Conservation (phyloP, 92 coral and sea anemone genomes). For the Zoanthus sansibaricus region DNA sequence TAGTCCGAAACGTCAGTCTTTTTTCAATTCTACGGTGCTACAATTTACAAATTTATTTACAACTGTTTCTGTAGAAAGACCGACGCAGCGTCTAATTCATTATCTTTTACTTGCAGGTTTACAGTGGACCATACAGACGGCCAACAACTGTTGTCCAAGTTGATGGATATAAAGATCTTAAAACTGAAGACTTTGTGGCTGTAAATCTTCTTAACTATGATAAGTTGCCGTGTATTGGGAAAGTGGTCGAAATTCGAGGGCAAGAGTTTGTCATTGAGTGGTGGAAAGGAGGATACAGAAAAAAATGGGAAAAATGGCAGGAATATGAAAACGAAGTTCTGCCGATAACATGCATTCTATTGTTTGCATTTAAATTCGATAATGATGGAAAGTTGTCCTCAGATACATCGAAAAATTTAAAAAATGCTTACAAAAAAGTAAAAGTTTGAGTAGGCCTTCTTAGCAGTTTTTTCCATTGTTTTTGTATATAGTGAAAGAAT, state of each 20-base stretch:
- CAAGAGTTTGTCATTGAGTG: constrained; percentile 16
- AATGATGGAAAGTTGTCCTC: constrained; percentile 1
- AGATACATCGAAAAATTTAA: background rate
- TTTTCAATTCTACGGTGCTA: too few relatives aligned
- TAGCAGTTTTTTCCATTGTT: too few relatives aligned
- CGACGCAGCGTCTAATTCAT: too few relatives aligned
- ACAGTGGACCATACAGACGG: constrained; percentile 43
- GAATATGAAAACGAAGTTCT: constrained; percentile 10
- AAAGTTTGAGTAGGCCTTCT: background rate
- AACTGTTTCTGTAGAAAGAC: too few relatives aligned
- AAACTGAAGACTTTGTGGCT: constrained; percentile 32
- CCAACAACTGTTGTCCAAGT: constrained; percentile 29
- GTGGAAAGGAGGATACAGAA: constrained; percentile 31
- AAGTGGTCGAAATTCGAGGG: constrained; percentile 30
- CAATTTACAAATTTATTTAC: too few relatives aligned
- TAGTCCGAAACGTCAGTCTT: too few relatives aligned
- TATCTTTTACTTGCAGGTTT: constrained; percentile 7
- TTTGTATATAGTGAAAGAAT: too few relatives aligned
- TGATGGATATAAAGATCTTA: too few relatives aligned
- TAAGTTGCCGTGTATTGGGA: constrained; percentile 42
- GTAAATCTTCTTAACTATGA: constrained; percentile 24
- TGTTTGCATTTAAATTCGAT: background rate
- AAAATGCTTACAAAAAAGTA: background rate
- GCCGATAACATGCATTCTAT: background rate
- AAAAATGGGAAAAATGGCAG: constrained; percentile 30